Evolutionary conservation across 2,113 vertebrate genomes (phyloP).

Genomic region (Malurus cyaneus): DNA sequence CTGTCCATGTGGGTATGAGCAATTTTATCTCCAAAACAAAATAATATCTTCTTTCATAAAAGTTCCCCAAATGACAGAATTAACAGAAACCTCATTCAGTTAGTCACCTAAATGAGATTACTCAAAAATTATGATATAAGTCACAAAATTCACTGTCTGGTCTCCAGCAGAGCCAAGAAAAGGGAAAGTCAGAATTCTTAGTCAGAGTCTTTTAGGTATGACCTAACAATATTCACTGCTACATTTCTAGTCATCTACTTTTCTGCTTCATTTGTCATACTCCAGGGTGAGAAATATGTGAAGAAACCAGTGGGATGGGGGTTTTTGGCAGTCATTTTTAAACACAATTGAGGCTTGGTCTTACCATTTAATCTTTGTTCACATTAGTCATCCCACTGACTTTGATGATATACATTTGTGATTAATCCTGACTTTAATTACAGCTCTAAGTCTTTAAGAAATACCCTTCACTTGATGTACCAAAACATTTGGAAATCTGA

Average conservation of each 20-base stretch:
- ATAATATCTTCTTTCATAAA: not conserved
- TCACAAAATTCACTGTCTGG: not conserved
- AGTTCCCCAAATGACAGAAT: not conserved
- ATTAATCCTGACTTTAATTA: constrained; percentile 30
- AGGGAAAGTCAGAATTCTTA: not conserved
- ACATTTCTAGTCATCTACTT: not conserved
- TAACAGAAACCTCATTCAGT: not conserved
- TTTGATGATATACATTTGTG: constrained; percentile 34
- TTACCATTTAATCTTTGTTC: constrained; percentile 46
- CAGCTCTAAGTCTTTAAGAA: not conserved
- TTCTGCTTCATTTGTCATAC: not conserved
- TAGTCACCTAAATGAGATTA: constrained; percentile 15
- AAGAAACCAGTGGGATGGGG: not conserved
- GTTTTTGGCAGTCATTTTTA: not conserved
- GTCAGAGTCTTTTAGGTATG: not conserved
- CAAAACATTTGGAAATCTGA: not conserved
- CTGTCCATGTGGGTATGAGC: not conserved
- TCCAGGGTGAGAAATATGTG: not conserved
- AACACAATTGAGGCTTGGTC: not conserved
- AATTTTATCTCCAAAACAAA: not conserved
- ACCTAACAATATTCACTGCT: not conserved
- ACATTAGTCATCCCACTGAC: constrained; percentile 24
- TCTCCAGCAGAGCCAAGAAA: not conserved
- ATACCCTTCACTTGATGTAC: not conserved
- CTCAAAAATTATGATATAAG: not conserved